Conservation (phyloP, 2,113 vertebrate species). For the Microtus pennsylvanicus region DNA sequence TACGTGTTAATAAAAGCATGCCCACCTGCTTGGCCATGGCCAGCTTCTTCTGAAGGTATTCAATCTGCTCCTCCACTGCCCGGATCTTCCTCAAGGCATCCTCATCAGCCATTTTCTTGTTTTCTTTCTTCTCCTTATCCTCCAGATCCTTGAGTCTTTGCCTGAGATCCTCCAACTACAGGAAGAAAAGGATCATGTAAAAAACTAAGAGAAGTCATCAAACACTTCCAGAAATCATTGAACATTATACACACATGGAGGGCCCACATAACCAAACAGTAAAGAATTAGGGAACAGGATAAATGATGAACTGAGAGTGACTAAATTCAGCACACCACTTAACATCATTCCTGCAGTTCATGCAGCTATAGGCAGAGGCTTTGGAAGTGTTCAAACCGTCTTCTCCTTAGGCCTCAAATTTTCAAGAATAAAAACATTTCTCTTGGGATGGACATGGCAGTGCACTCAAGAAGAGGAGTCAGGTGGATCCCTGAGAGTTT, state of each 20-base stretch:
- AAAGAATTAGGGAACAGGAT: neutral
- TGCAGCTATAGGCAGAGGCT: neutral
- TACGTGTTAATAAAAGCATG: neutral
- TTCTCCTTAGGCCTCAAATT: neutral
- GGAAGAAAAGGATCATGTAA: conserved; percentile 39
- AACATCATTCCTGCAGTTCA: neutral
- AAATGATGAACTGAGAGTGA: neutral
- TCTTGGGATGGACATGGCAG: neutral
- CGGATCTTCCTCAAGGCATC: conserved; percentile 96
- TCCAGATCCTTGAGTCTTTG: conserved; percentile 95
- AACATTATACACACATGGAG: neutral
- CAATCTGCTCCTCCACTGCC: conserved; percentile 97
- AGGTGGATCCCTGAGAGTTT: neutral
- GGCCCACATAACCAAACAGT: neutral
- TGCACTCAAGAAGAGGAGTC: neutral
- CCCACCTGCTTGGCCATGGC: conserved; percentile 97
- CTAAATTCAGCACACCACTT: neutral
- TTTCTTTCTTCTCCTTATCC: conserved; percentile 96
- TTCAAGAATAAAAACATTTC: neutral
- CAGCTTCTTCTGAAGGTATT: conserved; percentile 97
- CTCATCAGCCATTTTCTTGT: conserved; percentile 98
- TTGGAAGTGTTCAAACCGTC: neutral
- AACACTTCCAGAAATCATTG: neutral
- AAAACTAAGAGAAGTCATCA: neutral
- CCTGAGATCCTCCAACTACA: conserved; percentile 94